These are phyloP conservation scores for Danio aesculapii DNA, from an alignment of 2,797 vertebrate species.

Conservation along the genomic window DNA sequence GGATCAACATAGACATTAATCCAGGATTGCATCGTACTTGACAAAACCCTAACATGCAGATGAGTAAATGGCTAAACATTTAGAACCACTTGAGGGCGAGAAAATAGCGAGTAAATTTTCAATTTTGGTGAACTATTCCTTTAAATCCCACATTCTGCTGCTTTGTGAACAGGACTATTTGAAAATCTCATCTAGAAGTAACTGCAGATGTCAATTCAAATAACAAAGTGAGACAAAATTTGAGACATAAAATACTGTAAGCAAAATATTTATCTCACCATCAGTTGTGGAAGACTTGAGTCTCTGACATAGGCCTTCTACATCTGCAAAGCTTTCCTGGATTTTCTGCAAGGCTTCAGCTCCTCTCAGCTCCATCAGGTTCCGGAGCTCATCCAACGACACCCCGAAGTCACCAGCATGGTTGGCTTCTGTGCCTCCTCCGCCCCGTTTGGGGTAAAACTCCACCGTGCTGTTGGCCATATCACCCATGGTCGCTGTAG, in stretches of 20 bases:
- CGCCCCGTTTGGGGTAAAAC: constrained; percentile 86
- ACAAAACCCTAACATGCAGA: too few species aligned
- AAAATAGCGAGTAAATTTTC: not conserved
- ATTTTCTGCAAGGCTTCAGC: constrained; percentile 88
- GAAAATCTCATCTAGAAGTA: too few species aligned
- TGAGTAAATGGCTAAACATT: too few species aligned
- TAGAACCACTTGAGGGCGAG: not conserved
- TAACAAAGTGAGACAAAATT: too few species aligned
- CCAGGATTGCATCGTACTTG: too few species aligned
- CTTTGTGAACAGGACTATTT: too few species aligned
- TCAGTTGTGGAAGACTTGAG: constrained; percentile 87
- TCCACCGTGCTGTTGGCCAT: constrained; percentile 90
- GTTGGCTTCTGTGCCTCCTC: constrained; percentile 76
- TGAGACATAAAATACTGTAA: too few species aligned
- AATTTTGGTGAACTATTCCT: not conserved
- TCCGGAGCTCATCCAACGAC: constrained; percentile 84
- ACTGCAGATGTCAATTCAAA: too few species aligned
- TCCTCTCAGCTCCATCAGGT: constrained; percentile 91
- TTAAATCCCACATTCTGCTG: not conserved
- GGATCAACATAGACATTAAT: too few species aligned
- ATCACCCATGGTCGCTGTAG: constrained; percentile 86
- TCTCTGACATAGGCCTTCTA: constrained; percentile 86
- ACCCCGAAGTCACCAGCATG: constrained; percentile 86
- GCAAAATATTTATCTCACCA: constrained; percentile 74
- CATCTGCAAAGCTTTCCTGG: constrained; percentile 85